Evolutionary conservation across 2,888 invertebrate genomes (phyloP).

Genomic region (Hirtodrosophila duncani): DNA sequence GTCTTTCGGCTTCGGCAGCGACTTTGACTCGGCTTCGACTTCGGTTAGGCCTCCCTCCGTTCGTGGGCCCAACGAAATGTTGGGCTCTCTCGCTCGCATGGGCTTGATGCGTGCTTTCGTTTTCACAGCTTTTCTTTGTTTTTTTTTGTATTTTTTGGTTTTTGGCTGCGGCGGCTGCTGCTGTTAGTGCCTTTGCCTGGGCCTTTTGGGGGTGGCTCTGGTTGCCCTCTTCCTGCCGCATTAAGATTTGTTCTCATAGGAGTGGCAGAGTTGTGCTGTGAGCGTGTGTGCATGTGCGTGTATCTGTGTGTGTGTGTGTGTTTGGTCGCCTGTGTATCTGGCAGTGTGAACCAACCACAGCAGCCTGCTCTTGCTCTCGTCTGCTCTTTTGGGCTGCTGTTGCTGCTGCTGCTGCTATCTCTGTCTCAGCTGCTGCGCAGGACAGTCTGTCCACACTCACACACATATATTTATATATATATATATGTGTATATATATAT

Average conservation of each 20-base stretch:
- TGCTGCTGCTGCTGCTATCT: constrained; percentile 66
- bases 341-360: constrained; percentile 60
- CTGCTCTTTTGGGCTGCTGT: background rate
- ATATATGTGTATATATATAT: constrained; percentile 16
- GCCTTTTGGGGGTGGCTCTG: constrained; percentile 6
- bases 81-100: constrained; percentile 2
- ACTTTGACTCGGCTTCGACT: too few relatives aligned
- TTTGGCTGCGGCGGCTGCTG: constrained; percentile 1
- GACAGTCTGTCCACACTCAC: constrained; percentile 39
- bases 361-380: constrained; percentile 44
- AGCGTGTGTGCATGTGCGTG: constrained; percentile 11
- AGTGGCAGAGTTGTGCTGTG: constrained; percentile 17
- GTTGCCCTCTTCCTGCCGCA: constrained; percentile 30
- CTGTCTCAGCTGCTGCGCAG: constrained; percentile 72
- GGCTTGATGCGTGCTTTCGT: constrained; percentile 25
- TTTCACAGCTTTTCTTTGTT: constrained; percentile 19
- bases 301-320: constrained; percentile 7
- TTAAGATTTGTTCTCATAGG: constrained; percentile 61
- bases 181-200: constrained; percentile 30
- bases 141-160: constrained; percentile 13
- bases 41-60: too few relatives aligned
- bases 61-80: too few relatives aligned
- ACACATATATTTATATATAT: background rate
- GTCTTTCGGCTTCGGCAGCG: too few relatives aligned
- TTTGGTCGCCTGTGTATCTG: constrained; percentile 6